These are phyloP conservation scores for Acleris holmiana DNA, from an alignment of 2,888 invertebrate genomes.

Conservation along the genomic window DNA sequence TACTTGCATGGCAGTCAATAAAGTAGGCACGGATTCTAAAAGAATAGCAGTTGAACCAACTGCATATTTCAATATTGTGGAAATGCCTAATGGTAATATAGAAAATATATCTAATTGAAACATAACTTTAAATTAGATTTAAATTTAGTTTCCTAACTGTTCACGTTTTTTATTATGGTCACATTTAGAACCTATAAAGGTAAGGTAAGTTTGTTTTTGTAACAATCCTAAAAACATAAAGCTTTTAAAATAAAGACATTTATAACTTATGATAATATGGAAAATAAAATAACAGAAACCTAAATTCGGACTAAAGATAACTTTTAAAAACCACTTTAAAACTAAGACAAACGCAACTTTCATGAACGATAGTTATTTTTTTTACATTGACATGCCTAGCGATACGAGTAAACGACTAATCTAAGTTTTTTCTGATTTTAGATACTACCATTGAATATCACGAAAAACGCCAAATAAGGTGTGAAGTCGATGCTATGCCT, in stretches of 20 bases:
- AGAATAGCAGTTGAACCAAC: constrained; percentile 44
- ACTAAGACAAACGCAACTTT: not conserved
- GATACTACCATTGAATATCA: constrained; percentile 49
- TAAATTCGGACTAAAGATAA: too few relatives aligned
- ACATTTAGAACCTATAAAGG: too few relatives aligned
- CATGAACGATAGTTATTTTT: not conserved
- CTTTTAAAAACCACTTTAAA: too few relatives aligned
- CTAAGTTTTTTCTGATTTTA: constrained; percentile 38
- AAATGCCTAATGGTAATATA: constrained; percentile 48
- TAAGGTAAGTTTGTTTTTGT: too few relatives aligned
- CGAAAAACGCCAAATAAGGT: constrained; percentile 44
- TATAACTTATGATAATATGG: too few relatives aligned
- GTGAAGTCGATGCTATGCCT: constrained; percentile 54
- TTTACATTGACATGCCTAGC: not conserved
- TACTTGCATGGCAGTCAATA: constrained; percentile 57
- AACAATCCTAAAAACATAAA: too few relatives aligned
- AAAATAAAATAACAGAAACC: too few relatives aligned
- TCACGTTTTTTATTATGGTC: too few relatives aligned
- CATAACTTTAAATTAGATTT: too few relatives aligned
- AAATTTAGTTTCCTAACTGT: too few relatives aligned
- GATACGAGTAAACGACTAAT: not conserved
- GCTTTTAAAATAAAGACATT: too few relatives aligned
- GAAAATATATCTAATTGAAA: too few relatives aligned
- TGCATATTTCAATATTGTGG: constrained; percentile 45
- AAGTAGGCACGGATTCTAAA: constrained; percentile 40